Conservation (phyloP, 1,140 invertebrate species). For the Formica exsecta region DNA sequence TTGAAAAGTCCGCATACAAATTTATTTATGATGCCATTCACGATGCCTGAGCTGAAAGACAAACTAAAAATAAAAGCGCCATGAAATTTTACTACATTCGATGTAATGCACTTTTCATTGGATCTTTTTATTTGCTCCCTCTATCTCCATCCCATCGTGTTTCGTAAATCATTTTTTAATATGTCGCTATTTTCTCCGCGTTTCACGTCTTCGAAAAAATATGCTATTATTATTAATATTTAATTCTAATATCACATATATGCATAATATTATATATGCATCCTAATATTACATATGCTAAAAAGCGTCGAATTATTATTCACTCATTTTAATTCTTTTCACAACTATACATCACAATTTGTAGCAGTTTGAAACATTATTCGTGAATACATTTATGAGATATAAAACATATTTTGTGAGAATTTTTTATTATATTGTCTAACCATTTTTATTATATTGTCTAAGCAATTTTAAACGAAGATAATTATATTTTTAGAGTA, state of each 20-base stretch:
- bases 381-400: neutral
- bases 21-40: constrained; percentile 50
- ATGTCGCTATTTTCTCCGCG: constrained; percentile 22
- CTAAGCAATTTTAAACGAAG: too few species aligned
- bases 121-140: constrained; percentile 21
- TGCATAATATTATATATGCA: too few species aligned
- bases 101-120: constrained; percentile 54
- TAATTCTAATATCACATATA: neutral
- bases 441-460: too few species aligned
- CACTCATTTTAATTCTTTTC: neutral
- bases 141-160: neutral
- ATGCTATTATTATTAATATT: constrained; percentile 28
- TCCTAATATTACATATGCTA: neutral
- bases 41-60: neutral
- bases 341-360: neutral
- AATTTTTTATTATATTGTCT: too few species aligned
- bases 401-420: too few species aligned
- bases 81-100: constrained; percentile 55
- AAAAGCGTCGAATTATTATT: neutral
- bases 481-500: too few species aligned
- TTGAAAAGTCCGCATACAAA: constrained; percentile 55
- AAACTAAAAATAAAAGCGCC: constrained; percentile 52
- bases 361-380: constrained; percentile 11
- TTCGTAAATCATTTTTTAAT: constrained; percentile 18
- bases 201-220: neutral